Conservation (phyloP, 2,113 vertebrate genomes). For the Alectura lathami region DNA sequence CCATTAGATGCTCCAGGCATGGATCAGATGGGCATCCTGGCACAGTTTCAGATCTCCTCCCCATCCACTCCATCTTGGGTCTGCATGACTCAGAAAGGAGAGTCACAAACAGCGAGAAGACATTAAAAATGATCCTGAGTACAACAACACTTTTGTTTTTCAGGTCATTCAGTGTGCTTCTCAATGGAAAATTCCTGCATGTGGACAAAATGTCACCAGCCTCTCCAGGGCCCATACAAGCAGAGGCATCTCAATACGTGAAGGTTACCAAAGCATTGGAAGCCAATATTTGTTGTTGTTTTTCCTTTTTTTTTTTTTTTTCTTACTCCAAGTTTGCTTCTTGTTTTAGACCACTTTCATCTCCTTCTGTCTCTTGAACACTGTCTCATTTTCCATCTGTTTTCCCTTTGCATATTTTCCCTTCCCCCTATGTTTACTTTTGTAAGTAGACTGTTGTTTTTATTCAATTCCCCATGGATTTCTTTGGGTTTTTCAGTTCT, state of each 20-base stretch:
- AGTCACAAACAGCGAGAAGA: background rate
- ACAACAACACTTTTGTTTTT: background rate
- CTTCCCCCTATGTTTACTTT: conserved; percentile 69
- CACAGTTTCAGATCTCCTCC: background rate
- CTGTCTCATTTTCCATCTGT: conserved; percentile 59
- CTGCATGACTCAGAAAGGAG: background rate
- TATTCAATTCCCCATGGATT: conserved; percentile 52
- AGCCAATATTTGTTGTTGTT: background rate
- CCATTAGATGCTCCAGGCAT: background rate
- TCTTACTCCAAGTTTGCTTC: background rate
- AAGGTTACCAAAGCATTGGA: background rate
- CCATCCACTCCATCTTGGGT: background rate
- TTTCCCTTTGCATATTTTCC: conserved; percentile 61
- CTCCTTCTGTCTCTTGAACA: background rate
- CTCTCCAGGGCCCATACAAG: background rate
- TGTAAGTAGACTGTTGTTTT: conserved; percentile 61
- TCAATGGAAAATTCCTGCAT: background rate
- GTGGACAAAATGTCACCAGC: background rate
- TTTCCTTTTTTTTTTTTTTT: background rate
- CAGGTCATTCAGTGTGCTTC: background rate
- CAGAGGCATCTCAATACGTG: background rate
- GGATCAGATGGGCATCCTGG: background rate
- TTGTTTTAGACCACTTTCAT: conserved; percentile 10
- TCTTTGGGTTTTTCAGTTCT: conserved; percentile 50
- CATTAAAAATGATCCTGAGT: background rate